Conservation (phyloP, 2,113 vertebrate species). For the Hemicordylus capensis region DNA sequence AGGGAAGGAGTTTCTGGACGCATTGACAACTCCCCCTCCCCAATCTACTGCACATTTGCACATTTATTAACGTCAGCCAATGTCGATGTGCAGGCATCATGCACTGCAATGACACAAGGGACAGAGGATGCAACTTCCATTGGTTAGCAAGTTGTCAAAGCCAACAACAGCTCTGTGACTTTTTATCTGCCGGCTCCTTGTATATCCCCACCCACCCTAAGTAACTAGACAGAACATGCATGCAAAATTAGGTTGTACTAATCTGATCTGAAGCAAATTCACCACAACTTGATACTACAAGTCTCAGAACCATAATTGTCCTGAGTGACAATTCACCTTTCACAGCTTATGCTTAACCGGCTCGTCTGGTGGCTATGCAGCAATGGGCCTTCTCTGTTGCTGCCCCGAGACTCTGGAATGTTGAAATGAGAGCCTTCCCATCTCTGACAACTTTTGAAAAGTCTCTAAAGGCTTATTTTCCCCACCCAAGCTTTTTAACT, state of each 20-base stretch:
- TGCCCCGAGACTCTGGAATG: too few species aligned
- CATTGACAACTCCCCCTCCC: constrained; percentile 39
- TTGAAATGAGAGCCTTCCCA: too few species aligned
- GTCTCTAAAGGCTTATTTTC: too few species aligned
- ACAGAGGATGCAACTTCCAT: constrained; percentile 21
- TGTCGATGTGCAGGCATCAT: constrained; percentile 26
- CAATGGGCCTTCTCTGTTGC: too few species aligned
- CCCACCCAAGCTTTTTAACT: too few species aligned
- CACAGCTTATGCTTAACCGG: not conserved
- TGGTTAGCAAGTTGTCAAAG: constrained; percentile 11
- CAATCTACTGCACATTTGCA: constrained; percentile 42
- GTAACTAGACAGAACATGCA: constrained; percentile 37
- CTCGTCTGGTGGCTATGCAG: too few species aligned
- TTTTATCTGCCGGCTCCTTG: constrained; percentile 23
- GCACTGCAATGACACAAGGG: not conserved
- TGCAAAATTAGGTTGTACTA: constrained; percentile 58
- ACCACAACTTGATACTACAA: constrained; percentile 29
- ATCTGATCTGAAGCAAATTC: constrained; percentile 57
- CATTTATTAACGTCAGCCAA: constrained; percentile 21
- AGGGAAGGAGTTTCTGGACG: constrained; percentile 23
- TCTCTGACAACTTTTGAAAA: too few species aligned
- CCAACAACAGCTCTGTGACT: not conserved
- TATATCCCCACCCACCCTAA: constrained; percentile 43
- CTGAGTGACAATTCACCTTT: constrained; percentile 13
- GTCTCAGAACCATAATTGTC: constrained; percentile 24